Evolutionary conservation across 2,797 vertebrate genomes (phyloP).

Genomic region (Galagoides demidoff): DNA sequence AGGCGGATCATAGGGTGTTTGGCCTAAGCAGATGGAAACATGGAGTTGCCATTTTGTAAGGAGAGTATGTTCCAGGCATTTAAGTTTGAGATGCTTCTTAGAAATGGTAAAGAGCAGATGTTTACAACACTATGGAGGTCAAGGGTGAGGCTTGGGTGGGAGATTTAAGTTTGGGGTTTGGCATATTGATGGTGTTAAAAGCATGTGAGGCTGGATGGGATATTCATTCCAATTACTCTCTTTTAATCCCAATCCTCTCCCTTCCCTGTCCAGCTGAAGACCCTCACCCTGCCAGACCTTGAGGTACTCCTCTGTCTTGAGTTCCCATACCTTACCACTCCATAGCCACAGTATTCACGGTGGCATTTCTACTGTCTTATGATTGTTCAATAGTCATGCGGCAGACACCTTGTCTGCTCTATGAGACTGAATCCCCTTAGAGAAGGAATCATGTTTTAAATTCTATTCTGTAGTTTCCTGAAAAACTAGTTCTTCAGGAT

Average conservation of each 20-base stretch:
- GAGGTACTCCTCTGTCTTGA: background rate
- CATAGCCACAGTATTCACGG: background rate
- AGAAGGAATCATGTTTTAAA: background rate
- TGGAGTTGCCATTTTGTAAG: background rate
- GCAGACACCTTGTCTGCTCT: background rate
- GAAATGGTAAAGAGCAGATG: background rate
- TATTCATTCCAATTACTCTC: background rate
- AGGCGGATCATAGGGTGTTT: background rate
- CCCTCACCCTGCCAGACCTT: background rate
- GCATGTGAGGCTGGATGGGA: too few species aligned
- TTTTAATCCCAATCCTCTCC: fast-evolving
- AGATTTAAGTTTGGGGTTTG: background rate
- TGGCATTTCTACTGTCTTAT: background rate
- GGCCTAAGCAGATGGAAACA: background rate
- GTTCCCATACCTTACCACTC: background rate
- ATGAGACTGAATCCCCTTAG: background rate
- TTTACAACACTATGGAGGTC: background rate
- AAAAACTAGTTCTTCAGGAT: background rate
- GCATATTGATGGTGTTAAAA: background rate
- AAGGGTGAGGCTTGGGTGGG: background rate
- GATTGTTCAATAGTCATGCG: background rate
- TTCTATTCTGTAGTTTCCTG: background rate
- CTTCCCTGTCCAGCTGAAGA: background rate
- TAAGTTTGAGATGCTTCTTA: background rate
- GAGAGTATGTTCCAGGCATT: background rate